phyloP scores from a whole-genome alignment of 2,888 invertebrate genomes.

The Drosophila antonietae region DNA sequence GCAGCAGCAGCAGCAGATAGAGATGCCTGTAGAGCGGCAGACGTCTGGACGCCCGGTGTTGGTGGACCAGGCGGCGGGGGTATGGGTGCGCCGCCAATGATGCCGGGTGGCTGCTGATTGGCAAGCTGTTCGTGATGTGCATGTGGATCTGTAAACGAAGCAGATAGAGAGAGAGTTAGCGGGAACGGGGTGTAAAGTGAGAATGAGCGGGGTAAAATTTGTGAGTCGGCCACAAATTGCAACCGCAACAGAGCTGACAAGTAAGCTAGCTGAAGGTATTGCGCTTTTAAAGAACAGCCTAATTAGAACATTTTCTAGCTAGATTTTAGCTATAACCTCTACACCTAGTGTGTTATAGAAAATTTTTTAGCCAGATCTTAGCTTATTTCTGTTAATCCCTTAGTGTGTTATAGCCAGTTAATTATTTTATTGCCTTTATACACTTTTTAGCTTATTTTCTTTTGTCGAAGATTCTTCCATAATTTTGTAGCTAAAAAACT shows the following conservation, averaged over 20 bases:
- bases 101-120: conserved; percentile 83
- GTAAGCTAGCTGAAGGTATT: background rate
- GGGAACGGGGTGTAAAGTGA: background rate
- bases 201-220: conserved; percentile 1
- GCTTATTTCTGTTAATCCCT: no score
- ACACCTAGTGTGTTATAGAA: no score
- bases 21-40: conserved; percentile 68
- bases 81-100: conserved; percentile 78
- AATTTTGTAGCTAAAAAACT: background rate
- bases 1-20: conserved; percentile 74
- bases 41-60: conserved; percentile 69
- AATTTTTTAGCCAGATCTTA: no score
- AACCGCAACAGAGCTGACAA: conserved; percentile 50
- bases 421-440: background rate
- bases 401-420: background rate
- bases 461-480: no score
- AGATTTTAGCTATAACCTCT: background rate
- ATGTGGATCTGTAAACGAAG: conserved; percentile 74
- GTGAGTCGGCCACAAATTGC: conserved; percentile 57
- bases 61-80: conserved; percentile 73
- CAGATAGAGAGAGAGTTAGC: background rate
- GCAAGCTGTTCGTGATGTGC: conserved; percentile 83
- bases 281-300: background rate
- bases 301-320: background rate
- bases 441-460: background rate